Evolutionary conservation across 2,113 vertebrate genomes (phyloP).

Genomic region (Macrotis lagotis): DNA sequence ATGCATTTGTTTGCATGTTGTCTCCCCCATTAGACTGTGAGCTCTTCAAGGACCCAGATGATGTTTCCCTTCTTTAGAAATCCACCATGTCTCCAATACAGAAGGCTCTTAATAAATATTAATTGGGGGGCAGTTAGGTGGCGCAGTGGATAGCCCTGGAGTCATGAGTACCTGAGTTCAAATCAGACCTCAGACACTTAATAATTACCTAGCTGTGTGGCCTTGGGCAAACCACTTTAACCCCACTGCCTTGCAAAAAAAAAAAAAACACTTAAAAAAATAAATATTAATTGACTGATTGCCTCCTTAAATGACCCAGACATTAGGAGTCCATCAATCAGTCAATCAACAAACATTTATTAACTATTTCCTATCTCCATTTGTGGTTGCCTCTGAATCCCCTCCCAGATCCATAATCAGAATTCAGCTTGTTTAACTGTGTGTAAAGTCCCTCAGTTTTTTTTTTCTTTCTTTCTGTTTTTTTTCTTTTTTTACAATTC

Average conservation of each 20-base stretch:
- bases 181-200: too few species aligned
- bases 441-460: background rate
- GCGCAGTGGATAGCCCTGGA: too few species aligned
- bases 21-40: background rate
- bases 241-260: too few species aligned
- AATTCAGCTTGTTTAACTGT: background rate
- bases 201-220: too few species aligned
- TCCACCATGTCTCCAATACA: background rate
- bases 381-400: background rate
- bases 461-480: too few species aligned
- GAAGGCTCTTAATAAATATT: background rate
- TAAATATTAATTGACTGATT: background rate
- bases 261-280: too few species aligned
- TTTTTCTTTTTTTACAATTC: too few species aligned
- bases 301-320: background rate
- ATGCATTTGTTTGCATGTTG: background rate
- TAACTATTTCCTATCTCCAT: background rate
- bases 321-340: background rate
- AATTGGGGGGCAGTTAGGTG: too few species aligned
- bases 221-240: too few species aligned
- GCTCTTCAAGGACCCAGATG: background rate
- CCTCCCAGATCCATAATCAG: background rate
- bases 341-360: background rate
- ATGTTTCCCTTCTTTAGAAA: background rate
- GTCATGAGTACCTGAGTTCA: too few species aligned